Base-by-base conservation (phyloP, 2,113 vertebrate genomes). In the Melanotaenia duboulayi region DNA sequence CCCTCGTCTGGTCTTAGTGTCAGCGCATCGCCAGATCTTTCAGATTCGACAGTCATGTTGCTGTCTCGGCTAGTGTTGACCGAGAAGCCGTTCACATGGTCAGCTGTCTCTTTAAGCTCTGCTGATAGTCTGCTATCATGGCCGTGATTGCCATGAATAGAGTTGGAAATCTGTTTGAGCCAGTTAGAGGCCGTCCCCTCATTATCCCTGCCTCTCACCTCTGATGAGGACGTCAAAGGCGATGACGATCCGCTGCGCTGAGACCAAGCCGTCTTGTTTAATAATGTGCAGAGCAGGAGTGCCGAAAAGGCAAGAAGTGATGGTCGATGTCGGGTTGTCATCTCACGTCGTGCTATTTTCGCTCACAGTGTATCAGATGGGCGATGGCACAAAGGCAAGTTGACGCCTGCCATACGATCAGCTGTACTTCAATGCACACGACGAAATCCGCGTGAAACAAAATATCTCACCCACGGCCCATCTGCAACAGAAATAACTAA, bases 221-320 rank as follows among this genome's bases (percentile, higher is more conserved):
- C 65, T 39, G 81, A 68, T 63, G 80, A 57, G 17, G 82, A 65
- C 50, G 87, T 4, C 2, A 58, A 63, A 42, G 58, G 60, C 11
- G 84, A 71, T 48, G 85, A 4, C 11, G 66, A 63, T 37, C 80
- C 54, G 72, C 81, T 54, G 81, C 50, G 60, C 75, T 58, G 75
- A 62, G 74, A 73, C 23, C 60, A 78, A 56, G 76, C 78, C 50
- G 80, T 72, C 74, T 74, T 82, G 19, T 77, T 76, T n/a, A 16
- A 16, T 12, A 87, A 84, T 20, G 83, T 67, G 77, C 86, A 85
- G 51, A 92, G 79, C 57, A 92, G 62, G 44, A 92, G 68, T 5
- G 79, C 82, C 66, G 80, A 87, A 2, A 91, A 71, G 69, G 74
- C 85, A 86, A 91, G 51, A 71, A 91, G 56, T n/a, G 78, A 78